Evolutionary conservation across 1,140 invertebrate genomes (phyloP), one percentile per base, ranked within the genome.

Genomic region (Heliothis virescens): DNA sequence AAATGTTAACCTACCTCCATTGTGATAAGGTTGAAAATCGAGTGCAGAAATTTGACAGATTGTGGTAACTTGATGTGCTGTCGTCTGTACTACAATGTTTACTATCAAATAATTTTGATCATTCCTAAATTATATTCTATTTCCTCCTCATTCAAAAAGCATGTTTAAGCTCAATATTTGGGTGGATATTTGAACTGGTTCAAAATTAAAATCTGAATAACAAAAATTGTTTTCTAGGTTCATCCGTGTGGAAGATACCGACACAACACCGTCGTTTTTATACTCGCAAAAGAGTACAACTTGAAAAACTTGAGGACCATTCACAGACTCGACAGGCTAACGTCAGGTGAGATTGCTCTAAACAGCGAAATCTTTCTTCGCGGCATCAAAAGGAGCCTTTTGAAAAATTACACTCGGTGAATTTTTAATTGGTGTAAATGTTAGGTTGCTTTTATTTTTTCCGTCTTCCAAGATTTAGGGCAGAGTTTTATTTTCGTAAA

Each of bases 171-270:
- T 69, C n/a, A 13, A 69, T 52, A 13, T 52, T 26, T 0, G 7
- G 26, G 11, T 48, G 11, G 16, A 13, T 11, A 16, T 50, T 26
- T 11, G 13, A 18, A 69, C 41, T 47, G 1, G 16, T 0, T 47
- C n/a, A n/a, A 41, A 34, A 62, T 47, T 52, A 7, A 60, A n/a
- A 21, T 78, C 15, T 16, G 55, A 55, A 1, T 80, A 79, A 82
- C 77, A 81, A 83, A 65, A 73, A 76, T 80, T 81, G 71, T 83
- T 81, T 76, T 52, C 52, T 81, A 98, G 98, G 98, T 99, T 65
- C 99, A 99, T 95, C 99, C 99, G 0, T 99, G 99, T 94, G 99
- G 99, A 73, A 96, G 98, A 80, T 99, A 99, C 93, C 96, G 99
- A 48, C 98, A 99, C 95, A 99, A 99, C 94, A 99, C 98, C 12